Evolutionary conservation across 2,113 vertebrate species (phyloP).

Genomic region (Gracilinanus agilis): DNA sequence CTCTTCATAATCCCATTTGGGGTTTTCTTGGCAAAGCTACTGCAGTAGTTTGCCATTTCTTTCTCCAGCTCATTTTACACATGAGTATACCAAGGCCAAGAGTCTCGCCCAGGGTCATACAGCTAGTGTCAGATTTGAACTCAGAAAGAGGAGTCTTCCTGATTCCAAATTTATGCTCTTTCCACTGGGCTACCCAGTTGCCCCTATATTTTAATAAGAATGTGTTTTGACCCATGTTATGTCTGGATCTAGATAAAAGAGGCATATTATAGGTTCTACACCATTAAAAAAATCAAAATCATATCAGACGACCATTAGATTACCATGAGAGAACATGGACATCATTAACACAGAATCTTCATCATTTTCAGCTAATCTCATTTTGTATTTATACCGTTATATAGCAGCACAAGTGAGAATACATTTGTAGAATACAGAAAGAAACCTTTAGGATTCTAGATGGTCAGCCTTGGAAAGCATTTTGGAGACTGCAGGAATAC

Average conservation of each 20-base stretch:
- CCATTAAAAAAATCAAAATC: not conserved
- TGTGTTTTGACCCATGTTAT: slow-evolving; percentile 55
- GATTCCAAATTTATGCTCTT: too few relatives aligned
- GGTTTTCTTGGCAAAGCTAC: too few relatives aligned
- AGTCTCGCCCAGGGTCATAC: too few relatives aligned
- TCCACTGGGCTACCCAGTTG: too few relatives aligned
- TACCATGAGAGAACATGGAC: slow-evolving; percentile 25
- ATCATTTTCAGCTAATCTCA: slow-evolving; percentile 25
- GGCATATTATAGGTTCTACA: slow-evolving; percentile 48
- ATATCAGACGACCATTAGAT: not conserved
- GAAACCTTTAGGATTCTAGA: not conserved
- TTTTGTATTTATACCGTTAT: slow-evolving; percentile 45
- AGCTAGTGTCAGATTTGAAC: too few relatives aligned
- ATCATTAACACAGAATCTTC: slow-evolving; percentile 43
- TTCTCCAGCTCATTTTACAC: too few relatives aligned
- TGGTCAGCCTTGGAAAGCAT: not conserved
- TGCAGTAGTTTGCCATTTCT: too few relatives aligned
- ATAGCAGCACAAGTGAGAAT: not conserved
- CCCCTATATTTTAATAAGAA: not conserved
- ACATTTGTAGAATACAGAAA: slow-evolving; percentile 4
- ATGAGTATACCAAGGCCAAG: too few relatives aligned
- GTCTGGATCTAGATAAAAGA: slow-evolving; percentile 54
- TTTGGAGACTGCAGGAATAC: not conserved
- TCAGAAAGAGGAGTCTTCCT: too few relatives aligned
- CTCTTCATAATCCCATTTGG: too few relatives aligned